Conservation (phyloP, 2,888 invertebrate species). For the Synergus gifuensis region DNA sequence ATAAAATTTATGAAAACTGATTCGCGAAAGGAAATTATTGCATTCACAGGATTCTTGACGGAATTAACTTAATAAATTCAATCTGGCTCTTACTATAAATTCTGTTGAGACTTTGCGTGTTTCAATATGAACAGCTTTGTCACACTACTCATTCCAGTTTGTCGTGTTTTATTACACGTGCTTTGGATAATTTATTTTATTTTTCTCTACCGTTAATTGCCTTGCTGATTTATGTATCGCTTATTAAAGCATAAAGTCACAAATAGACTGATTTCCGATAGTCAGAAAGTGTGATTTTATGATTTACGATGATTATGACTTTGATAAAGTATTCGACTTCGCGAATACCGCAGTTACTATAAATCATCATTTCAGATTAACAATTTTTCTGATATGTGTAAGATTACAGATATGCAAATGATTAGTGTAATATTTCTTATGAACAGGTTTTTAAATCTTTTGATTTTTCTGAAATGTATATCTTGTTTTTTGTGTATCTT, state of each 20-base stretch:
- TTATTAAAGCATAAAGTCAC: neutral
- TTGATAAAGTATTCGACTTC: slow-evolving; percentile 15
- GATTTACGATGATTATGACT: slow-evolving; percentile 33
- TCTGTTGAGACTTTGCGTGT: slow-evolving; percentile 20
- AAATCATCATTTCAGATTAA: slow-evolving; percentile 27
- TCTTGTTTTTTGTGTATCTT: neutral
- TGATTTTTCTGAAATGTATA: neutral
- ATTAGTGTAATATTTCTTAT: slow-evolving; percentile 5
- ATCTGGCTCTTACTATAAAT: slow-evolving; percentile 28
- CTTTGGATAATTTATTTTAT: slow-evolving; percentile 36
- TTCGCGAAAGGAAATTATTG: neutral
- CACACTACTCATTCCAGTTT: slow-evolving; percentile 22
- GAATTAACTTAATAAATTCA: slow-evolving; percentile 32
- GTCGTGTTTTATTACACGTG: slow-evolving; percentile 22
- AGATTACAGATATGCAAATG: slow-evolving; percentile 20
- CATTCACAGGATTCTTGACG: slow-evolving; percentile 12
- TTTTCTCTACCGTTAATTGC: slow-evolving; percentile 27
- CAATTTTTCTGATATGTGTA: neutral
- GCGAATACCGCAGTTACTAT: neutral
- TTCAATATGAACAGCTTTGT: slow-evolving; percentile 18
- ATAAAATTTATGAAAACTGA: no score
- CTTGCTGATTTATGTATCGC: slow-evolving; percentile 21
- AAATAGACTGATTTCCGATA: neutral
- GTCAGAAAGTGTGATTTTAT: slow-evolving; percentile 32
- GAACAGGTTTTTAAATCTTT: slow-evolving; percentile 5